Evolutionary conservation across 2,797 vertebrate genomes (phyloP).

Genomic region (Acestrorhynchus altus): DNA sequence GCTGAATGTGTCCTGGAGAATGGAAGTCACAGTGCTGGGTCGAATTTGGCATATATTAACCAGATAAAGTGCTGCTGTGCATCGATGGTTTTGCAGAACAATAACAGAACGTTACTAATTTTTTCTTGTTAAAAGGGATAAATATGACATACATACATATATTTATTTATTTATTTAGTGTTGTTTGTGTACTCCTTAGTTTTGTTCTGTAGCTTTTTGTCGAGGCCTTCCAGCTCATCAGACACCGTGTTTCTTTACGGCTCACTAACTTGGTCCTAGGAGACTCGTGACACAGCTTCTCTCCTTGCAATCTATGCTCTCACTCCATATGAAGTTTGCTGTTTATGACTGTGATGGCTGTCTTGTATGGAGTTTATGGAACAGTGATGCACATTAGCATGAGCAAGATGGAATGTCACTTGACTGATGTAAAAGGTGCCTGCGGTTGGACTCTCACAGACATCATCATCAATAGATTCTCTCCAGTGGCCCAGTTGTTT

Average conservation of each 20-base stretch:
- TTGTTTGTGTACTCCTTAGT: constrained; percentile 30
- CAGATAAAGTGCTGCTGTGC: constrained; percentile 40
- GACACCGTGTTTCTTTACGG: constrained; percentile 31
- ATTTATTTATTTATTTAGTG: constrained; percentile 52
- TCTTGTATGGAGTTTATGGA: constrained; percentile 37
- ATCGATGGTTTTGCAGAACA: constrained; percentile 36
- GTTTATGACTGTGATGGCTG: constrained; percentile 12
- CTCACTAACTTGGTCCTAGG: constrained; percentile 25
- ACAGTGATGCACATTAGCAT: constrained; percentile 28
- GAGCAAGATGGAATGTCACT: neutral
- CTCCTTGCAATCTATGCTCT: constrained; percentile 9
- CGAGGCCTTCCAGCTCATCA: constrained; percentile 16
- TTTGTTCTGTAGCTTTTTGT: constrained; percentile 14
- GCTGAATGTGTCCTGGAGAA: constrained; percentile 51
- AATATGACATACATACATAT: constrained; percentile 52
- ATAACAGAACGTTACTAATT: constrained; percentile 45
- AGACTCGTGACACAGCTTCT: constrained; percentile 28
- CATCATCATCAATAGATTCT: too few species aligned
- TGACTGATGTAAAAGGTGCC: too few species aligned
- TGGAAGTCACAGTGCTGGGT: constrained; percentile 44
- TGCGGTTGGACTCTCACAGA: too few species aligned
- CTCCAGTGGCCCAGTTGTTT: too few species aligned
- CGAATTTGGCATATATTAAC: constrained; percentile 54
- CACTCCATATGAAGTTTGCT: constrained; percentile 21
- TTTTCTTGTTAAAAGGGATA: constrained; percentile 37